phyloP scores from a whole-genome alignment of 1,140 invertebrate species.

The Nasonia vitripennis region DNA sequence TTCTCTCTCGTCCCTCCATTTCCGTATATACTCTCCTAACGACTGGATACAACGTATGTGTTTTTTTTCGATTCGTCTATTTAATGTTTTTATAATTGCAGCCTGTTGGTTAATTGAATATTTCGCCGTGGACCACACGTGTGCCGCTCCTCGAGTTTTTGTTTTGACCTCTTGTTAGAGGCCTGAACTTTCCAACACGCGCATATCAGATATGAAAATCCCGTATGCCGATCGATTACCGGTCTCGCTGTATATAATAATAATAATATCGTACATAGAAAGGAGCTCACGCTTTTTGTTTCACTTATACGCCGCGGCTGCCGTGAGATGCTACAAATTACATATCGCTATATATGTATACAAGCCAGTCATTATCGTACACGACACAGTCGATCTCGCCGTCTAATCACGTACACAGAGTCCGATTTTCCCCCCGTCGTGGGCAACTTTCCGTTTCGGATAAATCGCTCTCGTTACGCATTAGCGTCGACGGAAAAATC shows the following conservation, averaged over 20 bases:
- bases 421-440: neutral
- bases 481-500: neutral
- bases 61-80: neutral
- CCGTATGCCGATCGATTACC: neutral
- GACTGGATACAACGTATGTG: neutral
- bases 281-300: neutral
- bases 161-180: neutral
- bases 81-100: constrained; percentile 5
- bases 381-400: neutral
- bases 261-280: neutral
- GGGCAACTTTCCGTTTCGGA: neutral
- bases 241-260: too few relatives aligned
- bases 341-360: neutral
- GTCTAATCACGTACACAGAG: neutral
- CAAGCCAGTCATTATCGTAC: neutral
- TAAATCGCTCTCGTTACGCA: neutral
- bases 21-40: neutral
- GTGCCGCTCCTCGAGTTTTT: neutral
- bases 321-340: neutral
- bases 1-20: too few relatives aligned
- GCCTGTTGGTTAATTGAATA: neutral
- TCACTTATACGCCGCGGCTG: neutral
- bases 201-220: neutral
- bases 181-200: neutral
- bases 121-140: neutral